Evolutionary conservation across 1,140 invertebrate genomes (phyloP), one percentile per base, ranked within the genome.

Genomic region (Gonioctena quinquepunctata): DNA sequence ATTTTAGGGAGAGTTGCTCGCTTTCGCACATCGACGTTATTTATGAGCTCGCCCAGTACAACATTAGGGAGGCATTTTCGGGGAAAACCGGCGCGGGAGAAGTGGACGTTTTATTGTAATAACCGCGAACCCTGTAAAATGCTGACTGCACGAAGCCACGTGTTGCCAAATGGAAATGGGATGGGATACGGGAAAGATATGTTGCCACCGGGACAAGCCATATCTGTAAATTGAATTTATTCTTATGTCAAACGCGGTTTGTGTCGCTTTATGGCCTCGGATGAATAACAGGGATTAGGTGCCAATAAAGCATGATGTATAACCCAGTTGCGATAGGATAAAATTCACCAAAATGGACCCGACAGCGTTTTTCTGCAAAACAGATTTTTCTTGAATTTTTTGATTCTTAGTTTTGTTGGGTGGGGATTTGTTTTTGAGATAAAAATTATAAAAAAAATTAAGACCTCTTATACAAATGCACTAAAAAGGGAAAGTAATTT

Each of bases 1-100:
- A 67, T 68, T 73, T 64, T 70, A 62, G 68, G 61, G 21, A 65
- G 60, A 71, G 60, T 71, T 75, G 68, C 70, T 72, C 73, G 73
- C 61, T 75, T 75, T 75, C 73, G 70, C 73, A 75, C 73, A 72
- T 75, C 63, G 70, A 60, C 50, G 48, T 72, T 71, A 75, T 75
- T 75, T 75, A 75, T 68, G 64, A 60, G 70, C 59, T 52, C 66
- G 28, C 73, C 60, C 61, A 57, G 60, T 65, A 62, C 63, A 59
- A 68, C 70, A 66, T 70, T 70, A 70, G 63, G 63, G 56, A 66
- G 62, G 68, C 66, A 23, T 63, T 70, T 67, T 72, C 62, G 22
- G 23, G 26, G 22, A 59, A 3, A 33, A 21, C 3, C 21, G 11
- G 6, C 52, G 56, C n/a, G 64, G 18, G 19, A 42, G 52, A 66